A percentile compares a stretch with the other conserved stretches of the same genome.
Evolutionary conservation across 2,888 invertebrate genomes (phyloP).

Genomic region (Dugesia japonica): DNA sequence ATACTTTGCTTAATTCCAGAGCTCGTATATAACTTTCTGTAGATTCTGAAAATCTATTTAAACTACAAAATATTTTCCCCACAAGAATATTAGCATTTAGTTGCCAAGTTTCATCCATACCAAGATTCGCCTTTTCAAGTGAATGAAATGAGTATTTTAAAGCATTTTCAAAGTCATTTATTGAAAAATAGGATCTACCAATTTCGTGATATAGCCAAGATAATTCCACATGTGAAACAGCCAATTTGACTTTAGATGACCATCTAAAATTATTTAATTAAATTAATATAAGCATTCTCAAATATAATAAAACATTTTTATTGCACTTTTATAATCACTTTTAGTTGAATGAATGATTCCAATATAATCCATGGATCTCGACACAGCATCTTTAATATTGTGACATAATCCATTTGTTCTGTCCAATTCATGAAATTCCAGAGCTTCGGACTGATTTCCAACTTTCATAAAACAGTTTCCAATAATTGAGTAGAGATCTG

Average conservation of each 20-base stretch:
- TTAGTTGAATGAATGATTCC: not conserved
- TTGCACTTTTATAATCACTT: not conserved
- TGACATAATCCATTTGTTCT: not conserved
- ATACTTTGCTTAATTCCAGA: not conserved
- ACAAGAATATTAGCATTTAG: not conserved
- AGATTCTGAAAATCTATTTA: not conserved
- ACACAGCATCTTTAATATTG: not conserved
- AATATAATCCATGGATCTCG: not conserved
- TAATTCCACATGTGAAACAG: not conserved
- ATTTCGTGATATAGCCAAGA: constrained; percentile 4
- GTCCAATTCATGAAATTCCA: not conserved
- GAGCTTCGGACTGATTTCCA: not conserved
- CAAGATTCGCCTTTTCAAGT: not conserved
- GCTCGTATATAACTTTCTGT: not conserved
- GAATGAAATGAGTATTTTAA: not conserved
- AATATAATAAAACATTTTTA: no score
- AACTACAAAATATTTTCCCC: not conserved
- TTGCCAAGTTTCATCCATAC: not conserved
- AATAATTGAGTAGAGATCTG: not conserved
- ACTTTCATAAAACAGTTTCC: not conserved
- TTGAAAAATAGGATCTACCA: not conserved
- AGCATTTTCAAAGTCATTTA: not conserved
- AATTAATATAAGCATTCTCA: not conserved
- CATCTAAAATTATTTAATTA: no score
- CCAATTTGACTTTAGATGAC: not conserved